Percentiles rank a stretch among this genome's conserved stretches.
Conservation (phyloP, 2,888 invertebrate genomes). For the Drosophila borborema region DNA sequence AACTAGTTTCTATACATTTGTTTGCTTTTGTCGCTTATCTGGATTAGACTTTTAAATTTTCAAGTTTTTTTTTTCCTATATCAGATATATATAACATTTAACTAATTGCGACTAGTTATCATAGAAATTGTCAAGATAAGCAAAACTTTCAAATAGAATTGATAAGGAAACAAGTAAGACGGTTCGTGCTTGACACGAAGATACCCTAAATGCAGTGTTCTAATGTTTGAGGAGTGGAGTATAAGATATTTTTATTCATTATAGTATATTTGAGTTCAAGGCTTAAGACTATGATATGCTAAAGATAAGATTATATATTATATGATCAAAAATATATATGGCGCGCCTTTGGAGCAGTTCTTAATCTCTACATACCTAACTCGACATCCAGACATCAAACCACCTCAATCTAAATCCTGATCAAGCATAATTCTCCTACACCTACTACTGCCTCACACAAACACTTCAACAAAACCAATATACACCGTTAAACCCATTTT, state of each 20-base stretch:
- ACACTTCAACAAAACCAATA: neutral
- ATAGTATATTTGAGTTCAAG: no score
- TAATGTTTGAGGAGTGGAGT: no score
- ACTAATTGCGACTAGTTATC: slow-evolving; percentile 36
- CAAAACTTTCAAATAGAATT: slow-evolving; percentile 13
- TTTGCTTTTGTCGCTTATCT: slow-evolving; percentile 33
- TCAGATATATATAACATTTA: slow-evolving; percentile 19
- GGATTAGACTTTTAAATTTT: slow-evolving; percentile 26
- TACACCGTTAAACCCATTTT: neutral
- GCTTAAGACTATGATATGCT: no score
- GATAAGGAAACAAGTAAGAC: neutral
- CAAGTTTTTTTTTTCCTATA: slow-evolving; percentile 15
- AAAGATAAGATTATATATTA: no score
- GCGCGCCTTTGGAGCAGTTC: neutral
- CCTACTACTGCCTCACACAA: neutral
- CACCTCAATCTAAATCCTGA: neutral
- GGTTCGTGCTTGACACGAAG: neutral
- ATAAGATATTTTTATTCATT: no score
- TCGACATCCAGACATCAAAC: no score
- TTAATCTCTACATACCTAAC: no score
- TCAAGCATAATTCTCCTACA: neutral
- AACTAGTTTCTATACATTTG: slow-evolving; percentile 43
- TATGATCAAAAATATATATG: no score
- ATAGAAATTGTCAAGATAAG: slow-evolving; percentile 34
- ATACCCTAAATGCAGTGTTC: neutral